Conservation (phyloP, 2,113 vertebrate genomes). For the Cyprichromis sp. region DNA sequence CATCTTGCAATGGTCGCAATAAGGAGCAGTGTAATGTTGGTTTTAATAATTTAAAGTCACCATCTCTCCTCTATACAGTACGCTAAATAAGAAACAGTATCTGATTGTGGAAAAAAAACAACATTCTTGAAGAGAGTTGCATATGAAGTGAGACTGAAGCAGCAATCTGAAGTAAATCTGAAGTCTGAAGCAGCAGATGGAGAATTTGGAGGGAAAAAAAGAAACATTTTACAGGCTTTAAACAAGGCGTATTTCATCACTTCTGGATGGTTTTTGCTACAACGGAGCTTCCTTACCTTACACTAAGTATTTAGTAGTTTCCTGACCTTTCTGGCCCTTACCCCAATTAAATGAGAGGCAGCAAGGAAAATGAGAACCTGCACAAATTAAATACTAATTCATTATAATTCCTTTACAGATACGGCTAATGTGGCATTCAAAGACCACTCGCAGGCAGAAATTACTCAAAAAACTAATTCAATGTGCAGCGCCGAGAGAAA, state of each 20-base stretch:
- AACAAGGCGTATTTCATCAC: not conserved
- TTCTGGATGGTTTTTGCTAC: not conserved
- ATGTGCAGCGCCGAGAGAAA: not conserved
- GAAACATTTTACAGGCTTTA: not conserved
- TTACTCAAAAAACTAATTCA: constrained; percentile 9
- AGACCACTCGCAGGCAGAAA: constrained; percentile 24
- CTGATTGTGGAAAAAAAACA: not conserved
- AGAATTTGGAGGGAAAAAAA: not conserved
- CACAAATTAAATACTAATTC: constrained; percentile 26
- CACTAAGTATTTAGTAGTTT: not conserved
- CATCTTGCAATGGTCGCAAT: not conserved
- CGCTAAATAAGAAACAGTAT: not conserved
- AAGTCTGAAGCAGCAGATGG: not conserved
- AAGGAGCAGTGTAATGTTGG: not conserved
- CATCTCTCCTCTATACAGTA: not conserved
- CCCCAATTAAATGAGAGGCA: not conserved
- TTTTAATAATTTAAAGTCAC: not conserved
- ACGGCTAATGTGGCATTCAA: constrained; percentile 14
- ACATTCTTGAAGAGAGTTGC: not conserved
- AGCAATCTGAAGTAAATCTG: not conserved
- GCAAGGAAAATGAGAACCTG: constrained; percentile 6
- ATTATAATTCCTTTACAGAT: constrained; percentile 35
- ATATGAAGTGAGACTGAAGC: not conserved
- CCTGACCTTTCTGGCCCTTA: not conserved
- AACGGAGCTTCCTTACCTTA: not conserved